Percentiles rank a stretch among this genome's conserved stretches.
Conservation (phyloP, 2,113 vertebrate genomes). For the Gymnorhina tibicen region DNA sequence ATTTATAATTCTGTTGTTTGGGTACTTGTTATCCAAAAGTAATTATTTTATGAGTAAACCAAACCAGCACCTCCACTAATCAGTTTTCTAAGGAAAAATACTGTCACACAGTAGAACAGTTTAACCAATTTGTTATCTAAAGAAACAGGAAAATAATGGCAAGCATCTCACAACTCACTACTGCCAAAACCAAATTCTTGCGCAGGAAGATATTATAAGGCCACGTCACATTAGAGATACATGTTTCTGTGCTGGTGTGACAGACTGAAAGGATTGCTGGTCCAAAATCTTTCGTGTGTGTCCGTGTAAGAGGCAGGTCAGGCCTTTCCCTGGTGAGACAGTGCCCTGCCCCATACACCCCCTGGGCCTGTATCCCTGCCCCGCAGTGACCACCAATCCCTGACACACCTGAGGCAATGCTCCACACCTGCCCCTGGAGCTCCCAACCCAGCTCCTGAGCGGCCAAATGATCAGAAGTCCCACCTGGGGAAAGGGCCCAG, state of each 20-base stretch:
- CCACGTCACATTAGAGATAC: background rate
- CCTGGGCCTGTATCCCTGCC: background rate
- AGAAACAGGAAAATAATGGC: background rate
- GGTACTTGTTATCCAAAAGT: background rate
- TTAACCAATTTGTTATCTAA: background rate
- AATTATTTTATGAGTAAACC: background rate
- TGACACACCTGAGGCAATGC: accelerated
- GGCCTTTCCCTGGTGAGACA: background rate
- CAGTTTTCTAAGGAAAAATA: background rate
- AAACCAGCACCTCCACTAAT: background rate
- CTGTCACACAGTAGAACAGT: background rate
- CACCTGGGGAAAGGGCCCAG: background rate
- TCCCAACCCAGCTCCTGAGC: background rate
- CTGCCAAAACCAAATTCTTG: background rate
- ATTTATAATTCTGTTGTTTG: background rate
- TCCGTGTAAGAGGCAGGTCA: background rate
- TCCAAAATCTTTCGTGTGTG: accelerated
- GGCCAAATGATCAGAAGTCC: background rate
- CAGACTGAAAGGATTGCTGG: background rate
- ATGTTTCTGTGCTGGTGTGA: background rate
- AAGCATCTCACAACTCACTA: background rate
- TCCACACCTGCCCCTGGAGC: background rate
- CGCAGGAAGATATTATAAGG: background rate
- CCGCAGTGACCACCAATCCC: background rate
- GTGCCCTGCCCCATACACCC: background rate